Evolutionary conservation across 2,888 invertebrate species (phyloP).

Genomic region (Sericinus montela): DNA sequence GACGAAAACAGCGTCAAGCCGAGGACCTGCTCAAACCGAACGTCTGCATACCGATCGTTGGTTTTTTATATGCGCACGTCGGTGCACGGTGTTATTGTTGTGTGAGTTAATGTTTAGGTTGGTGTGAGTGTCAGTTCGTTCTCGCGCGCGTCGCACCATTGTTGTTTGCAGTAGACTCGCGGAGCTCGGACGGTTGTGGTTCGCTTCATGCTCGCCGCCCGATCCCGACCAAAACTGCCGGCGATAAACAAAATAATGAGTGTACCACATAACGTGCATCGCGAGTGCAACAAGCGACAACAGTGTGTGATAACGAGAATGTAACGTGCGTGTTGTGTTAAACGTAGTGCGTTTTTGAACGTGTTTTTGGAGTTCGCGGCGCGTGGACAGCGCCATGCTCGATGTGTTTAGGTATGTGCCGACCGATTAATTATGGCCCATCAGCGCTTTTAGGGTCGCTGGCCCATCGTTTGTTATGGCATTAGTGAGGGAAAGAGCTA

Average conservation of each 20-base stretch:
- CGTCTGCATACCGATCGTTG: conserved; percentile 79
- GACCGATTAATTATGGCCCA: conserved; percentile 70
- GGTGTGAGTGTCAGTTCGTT: conserved; percentile 57
- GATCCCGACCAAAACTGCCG: conserved; percentile 54
- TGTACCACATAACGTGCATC: conserved; percentile 67
- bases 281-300: conserved; percentile 72
- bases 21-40: conserved; percentile 78
- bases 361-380: conserved; percentile 65
- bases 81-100: conserved; percentile 49
- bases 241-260: conserved; percentile 76
- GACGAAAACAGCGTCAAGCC: conserved; percentile 78
- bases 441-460: conserved; percentile 63
- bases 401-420: conserved; percentile 74
- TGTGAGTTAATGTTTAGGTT: conserved; percentile 42
- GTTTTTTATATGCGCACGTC: conserved; percentile 73
- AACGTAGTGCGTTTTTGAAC: conserved; percentile 61
- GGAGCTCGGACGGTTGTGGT: conserved; percentile 54
- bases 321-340: conserved; percentile 73
- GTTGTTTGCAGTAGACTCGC: conserved; percentile 71
- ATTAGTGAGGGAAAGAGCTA: conserved; percentile 3
- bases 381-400: conserved; percentile 68
- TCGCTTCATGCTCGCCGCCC: conserved; percentile 49
- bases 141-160: conserved; percentile 63
- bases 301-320: conserved; percentile 75
- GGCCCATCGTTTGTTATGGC: conserved; percentile 57